Conservation (phyloP, 2,888 invertebrate species). For the Periphyllus acericola region DNA sequence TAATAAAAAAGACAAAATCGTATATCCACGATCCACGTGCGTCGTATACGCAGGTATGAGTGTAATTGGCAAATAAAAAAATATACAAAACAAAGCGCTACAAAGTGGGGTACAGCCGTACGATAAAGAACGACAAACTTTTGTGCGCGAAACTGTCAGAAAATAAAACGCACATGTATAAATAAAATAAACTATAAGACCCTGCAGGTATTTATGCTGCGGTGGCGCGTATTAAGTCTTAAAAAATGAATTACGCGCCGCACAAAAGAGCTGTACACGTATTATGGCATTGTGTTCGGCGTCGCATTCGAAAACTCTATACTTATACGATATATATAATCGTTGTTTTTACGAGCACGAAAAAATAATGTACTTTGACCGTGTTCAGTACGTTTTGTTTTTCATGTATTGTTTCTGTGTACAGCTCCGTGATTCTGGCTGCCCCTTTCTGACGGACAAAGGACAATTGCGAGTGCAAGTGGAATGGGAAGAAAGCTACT, state of each 20-base stretch:
- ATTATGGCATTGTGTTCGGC: background rate
- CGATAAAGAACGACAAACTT: background rate
- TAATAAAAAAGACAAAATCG: background rate
- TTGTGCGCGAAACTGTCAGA: background rate
- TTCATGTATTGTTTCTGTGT: constrained; percentile 63
- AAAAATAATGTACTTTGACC: background rate
- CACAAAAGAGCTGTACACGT: too few species aligned
- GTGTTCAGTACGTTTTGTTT: background rate
- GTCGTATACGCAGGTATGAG: background rate
- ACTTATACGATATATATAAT: background rate
- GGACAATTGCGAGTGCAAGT: constrained; percentile 80
- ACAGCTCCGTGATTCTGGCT: constrained; percentile 74
- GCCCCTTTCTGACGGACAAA: constrained; percentile 78
- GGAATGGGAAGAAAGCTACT: constrained; percentile 84
- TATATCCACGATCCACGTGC: background rate
- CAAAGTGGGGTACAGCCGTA: background rate
- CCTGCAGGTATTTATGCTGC: background rate
- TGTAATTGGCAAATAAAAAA: background rate
- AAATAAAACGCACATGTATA: background rate
- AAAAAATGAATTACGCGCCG: constrained; percentile 1
- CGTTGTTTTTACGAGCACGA: background rate
- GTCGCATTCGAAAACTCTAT: background rate
- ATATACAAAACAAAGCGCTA: background rate
- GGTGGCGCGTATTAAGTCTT: background rate
- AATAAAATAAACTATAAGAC: background rate